Evolutionary conservation across 2,888 invertebrate genomes (phyloP), one percentile per base, ranked within the genome.

Genomic region (Idaea straminata): DNA sequence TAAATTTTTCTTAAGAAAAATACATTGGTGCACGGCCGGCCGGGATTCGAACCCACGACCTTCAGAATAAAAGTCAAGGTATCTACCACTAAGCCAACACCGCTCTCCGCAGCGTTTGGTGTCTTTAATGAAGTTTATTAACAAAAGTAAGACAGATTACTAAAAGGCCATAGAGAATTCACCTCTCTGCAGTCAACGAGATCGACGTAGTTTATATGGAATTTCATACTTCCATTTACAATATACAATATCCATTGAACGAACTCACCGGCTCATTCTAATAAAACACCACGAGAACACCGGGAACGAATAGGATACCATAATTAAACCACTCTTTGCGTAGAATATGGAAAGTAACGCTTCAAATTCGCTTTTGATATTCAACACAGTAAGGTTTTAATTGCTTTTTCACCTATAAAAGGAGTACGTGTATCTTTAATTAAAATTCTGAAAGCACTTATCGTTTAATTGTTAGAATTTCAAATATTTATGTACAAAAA

Each of bases 371-470:
- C 57, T 73, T 77, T 74, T 74, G 71, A 77, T 76, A 76, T 75
- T 68, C 72, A 67, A 74, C 62, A 71, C 69, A 64, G 70, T 59
- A 63, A 71, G 74, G 70, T 76, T 76, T 25, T 79, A 80, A 82
- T 82, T 79, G 72, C 77, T 69, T 72, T 71, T 73, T 65, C 70
- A 74, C 70, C 70, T 67, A 72, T 73, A 76, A 74, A 58, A 77
- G 72, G 71, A 72, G 71, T 71, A 62, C 68, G 74, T 72, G 65
- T 74, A 75, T 80, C 79, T 80, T 83, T 86, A 85, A 87, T 87
- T 86, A 86, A 85, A 84, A 83, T 83, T 78, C 79, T 71, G 76
- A 79, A 82, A 83, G 77, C 80, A 72, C 75, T 78, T 79, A 75
- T 66, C 67, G 66, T 58, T 59, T 70, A 71, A 74, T 74, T 74